Percentiles rank a stretch among this genome's conserved stretches.
Evolutionary conservation across 2,113 vertebrate genomes (phyloP).

Genomic region (Gorilla gorilla): DNA sequence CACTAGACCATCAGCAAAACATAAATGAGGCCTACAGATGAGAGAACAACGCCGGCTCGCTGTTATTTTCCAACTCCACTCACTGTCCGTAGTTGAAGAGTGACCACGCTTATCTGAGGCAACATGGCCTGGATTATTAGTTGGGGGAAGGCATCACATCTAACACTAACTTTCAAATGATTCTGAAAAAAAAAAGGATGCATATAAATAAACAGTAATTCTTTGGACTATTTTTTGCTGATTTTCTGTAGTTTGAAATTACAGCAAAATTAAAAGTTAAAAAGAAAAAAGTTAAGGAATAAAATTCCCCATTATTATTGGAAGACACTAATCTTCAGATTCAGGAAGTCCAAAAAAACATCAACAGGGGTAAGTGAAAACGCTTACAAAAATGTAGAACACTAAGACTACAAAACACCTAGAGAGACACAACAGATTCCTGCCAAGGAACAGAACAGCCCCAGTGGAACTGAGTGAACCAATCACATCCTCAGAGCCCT

Average conservation of each 20-base stretch:
- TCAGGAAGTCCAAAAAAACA: background rate
- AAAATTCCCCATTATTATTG: background rate
- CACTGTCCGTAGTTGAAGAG: accelerated
- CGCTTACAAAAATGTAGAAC: background rate
- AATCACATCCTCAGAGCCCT: background rate
- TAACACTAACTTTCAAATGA: background rate
- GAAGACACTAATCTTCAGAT: background rate
- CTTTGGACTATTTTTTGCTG: background rate
- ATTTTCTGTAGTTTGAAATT: background rate
- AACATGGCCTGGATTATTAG: too few species aligned
- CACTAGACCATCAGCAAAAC: background rate
- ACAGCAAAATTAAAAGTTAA: background rate
- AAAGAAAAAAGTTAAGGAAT: background rate
- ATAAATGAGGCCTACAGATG: accelerated
- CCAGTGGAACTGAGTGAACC: background rate
- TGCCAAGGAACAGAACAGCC: background rate
- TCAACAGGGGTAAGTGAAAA: background rate
- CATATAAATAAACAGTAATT: background rate
- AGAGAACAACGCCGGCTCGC: background rate
- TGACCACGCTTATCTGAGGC: background rate
- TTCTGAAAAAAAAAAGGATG: background rate
- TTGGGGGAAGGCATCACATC: background rate
- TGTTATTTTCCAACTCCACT: background rate
- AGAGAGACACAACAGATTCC: background rate
- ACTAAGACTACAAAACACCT: background rate